phyloP scores from a whole-genome alignment of 2,888 invertebrate genomes.

The Torymus texanus region DNA sequence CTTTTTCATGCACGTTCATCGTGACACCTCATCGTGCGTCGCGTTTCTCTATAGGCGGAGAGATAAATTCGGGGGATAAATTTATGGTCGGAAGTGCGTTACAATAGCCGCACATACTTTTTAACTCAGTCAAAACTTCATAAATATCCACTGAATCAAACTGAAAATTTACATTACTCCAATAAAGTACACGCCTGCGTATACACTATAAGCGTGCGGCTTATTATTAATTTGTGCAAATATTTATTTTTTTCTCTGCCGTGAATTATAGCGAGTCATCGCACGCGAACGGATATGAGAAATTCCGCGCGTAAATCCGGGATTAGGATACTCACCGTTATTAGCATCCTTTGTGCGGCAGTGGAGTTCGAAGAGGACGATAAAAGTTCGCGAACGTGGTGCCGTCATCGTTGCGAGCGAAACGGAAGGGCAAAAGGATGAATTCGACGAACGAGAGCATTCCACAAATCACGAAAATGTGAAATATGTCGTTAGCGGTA shows the following conservation, averaged over 20 bases:
- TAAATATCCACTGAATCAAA: too few relatives aligned
- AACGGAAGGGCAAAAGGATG: slow-evolving; percentile 25
- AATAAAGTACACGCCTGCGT: too few relatives aligned
- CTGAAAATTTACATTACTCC: too few relatives aligned
- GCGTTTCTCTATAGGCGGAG: too few relatives aligned
- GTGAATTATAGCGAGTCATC: neutral
- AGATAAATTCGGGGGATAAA: too few relatives aligned
- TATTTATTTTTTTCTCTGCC: neutral
- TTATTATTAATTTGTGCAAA: slow-evolving; percentile 11
- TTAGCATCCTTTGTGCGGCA: neutral
- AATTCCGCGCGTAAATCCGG: slow-evolving; percentile 3
- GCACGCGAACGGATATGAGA: neutral
- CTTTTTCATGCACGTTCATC: too few relatives aligned
- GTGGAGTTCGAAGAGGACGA: neutral
- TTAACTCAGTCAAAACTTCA: too few relatives aligned
- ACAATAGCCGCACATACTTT: too few relatives aligned
- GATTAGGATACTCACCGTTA: slow-evolving; percentile 8
- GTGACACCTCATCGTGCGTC: too few relatives aligned
- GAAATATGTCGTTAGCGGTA: slow-evolving; percentile 66
- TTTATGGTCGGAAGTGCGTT: too few relatives aligned
- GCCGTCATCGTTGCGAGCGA: slow-evolving; percentile 31
- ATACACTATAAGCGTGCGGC: neutral
- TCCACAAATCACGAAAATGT: slow-evolving; percentile 71
- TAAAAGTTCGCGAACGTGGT: slow-evolving; percentile 19
- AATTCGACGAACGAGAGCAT: slow-evolving; percentile 61